Conservation (phyloP, 2,113 vertebrate genomes). For the Micronycteris hirsuta region DNA sequence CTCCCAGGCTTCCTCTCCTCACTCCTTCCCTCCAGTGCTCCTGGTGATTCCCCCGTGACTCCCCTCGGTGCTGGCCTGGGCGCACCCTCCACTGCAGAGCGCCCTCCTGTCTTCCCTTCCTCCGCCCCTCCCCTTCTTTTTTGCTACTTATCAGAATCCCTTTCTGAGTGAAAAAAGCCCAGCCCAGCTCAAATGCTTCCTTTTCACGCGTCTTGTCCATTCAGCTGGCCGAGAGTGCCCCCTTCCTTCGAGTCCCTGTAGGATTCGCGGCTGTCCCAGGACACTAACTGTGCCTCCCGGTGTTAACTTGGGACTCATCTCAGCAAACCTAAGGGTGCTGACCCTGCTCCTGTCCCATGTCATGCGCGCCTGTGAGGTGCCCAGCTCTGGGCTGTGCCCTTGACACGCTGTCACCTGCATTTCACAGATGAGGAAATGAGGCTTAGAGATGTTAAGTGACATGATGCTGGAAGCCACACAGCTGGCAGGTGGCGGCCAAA, state of each 20-base stretch:
- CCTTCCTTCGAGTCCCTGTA: neutral
- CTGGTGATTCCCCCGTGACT: accelerated
- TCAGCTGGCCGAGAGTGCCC: neutral
- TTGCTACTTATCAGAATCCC: neutral
- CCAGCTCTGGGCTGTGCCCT: neutral
- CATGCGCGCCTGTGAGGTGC: accelerated
- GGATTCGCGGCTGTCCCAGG: accelerated
- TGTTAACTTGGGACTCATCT: accelerated
- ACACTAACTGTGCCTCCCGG: no score
- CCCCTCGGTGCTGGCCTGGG: accelerated
- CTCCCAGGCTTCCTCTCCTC: neutral
- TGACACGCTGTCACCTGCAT: accelerated
- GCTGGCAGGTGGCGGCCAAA: neutral
- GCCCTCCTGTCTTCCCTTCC: neutral
- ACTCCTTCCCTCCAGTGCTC: accelerated
- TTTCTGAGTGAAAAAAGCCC: neutral
- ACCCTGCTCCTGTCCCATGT: accelerated
- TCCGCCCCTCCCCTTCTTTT: neutral
- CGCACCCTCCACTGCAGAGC: accelerated
- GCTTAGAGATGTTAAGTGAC: neutral
- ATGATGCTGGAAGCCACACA: accelerated
- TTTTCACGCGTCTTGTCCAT: neutral
- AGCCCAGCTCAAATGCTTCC: neutral
- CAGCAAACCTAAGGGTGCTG: accelerated
- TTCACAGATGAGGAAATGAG: neutral